Evolutionary conservation across 2,888 invertebrate genomes (phyloP).

Genomic region (Rotaria magnacalcarata): DNA sequence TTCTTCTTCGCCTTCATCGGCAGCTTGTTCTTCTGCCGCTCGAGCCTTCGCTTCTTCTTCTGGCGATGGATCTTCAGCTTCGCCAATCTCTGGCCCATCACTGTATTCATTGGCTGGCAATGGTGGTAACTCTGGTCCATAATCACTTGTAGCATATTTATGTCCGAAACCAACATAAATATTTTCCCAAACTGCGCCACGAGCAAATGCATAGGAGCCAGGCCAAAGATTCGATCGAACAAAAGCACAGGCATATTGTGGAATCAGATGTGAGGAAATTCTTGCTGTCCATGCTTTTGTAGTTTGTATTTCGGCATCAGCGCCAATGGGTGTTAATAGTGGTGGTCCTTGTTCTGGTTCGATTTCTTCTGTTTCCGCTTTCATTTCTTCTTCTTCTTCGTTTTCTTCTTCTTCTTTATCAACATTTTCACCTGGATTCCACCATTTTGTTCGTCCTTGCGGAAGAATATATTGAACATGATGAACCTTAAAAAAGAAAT

Average conservation of each 20-base stretch:
- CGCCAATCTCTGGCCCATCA: slow-evolving; percentile 66
- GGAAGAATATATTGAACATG: slow-evolving; percentile 71
- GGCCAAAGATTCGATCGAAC: slow-evolving; percentile 76
- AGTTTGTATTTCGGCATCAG: slow-evolving; percentile 66
- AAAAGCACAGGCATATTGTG: slow-evolving; percentile 68
- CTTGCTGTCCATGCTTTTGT: slow-evolving; percentile 70
- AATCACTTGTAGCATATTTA: slow-evolving; percentile 70
- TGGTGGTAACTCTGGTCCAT: slow-evolving; percentile 67
- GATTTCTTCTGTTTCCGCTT: slow-evolving; percentile 62
- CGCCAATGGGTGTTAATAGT: slow-evolving; percentile 69
- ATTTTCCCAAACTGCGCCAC: slow-evolving; percentile 70
- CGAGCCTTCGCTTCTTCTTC: slow-evolving; percentile 65
- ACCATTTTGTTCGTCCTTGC: slow-evolving; percentile 61
- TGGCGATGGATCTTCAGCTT: slow-evolving; percentile 74
- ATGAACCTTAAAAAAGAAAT: slow-evolving; percentile 71
- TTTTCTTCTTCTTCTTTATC: slow-evolving; percentile 65
- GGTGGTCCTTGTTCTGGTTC: slow-evolving; percentile 68
- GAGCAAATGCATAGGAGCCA: slow-evolving; percentile 74
- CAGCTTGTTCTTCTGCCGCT: slow-evolving; percentile 50
- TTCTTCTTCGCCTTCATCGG: not conserved
- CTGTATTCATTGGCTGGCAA: slow-evolving; percentile 70
- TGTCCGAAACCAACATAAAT: slow-evolving; percentile 76
- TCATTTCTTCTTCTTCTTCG: slow-evolving; percentile 62
- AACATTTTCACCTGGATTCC: slow-evolving; percentile 57
- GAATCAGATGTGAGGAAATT: slow-evolving; percentile 65